Evolutionary conservation across 2,113 vertebrate genomes (phyloP).

Genomic region (Erythrolamprus reginae): DNA sequence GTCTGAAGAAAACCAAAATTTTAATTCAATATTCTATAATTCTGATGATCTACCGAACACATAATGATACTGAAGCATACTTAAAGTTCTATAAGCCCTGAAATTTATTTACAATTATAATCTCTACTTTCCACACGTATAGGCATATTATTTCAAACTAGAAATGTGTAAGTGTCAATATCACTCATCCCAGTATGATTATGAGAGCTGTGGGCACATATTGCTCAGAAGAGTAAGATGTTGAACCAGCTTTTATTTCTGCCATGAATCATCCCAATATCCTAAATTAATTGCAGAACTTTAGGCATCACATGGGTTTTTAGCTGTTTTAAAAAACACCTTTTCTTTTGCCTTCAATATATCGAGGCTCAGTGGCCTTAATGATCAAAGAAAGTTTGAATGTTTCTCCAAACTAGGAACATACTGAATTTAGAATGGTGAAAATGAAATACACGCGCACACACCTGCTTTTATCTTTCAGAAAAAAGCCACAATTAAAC

Average conservation of each 20-base stretch:
- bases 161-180: neutral
- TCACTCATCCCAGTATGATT: neutral
- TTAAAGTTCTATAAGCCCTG: neutral
- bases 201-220: neutral
- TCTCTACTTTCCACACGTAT: neutral
- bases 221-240: neutral
- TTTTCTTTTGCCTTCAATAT: neutral
- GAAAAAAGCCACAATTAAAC: neutral
- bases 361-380: neutral
- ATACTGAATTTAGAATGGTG: neutral
- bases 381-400: neutral
- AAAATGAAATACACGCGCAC: neutral
- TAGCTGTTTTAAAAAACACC: neutral
- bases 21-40: neutral
- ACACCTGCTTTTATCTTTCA: neutral
- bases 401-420: neutral
- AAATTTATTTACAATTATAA: neutral
- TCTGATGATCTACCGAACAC: neutral
- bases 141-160: neutral
- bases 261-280: neutral
- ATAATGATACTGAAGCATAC: neutral
- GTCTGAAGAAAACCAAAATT: neutral
- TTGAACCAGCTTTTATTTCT: neutral
- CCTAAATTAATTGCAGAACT: neutral
- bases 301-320: neutral